Percentiles rank a stretch among this genome's conserved stretches.
These are phyloP conservation scores for Leucophora obtusa DNA, from an alignment of 2,888 invertebrate species.

Conservation along the genomic window DNA sequence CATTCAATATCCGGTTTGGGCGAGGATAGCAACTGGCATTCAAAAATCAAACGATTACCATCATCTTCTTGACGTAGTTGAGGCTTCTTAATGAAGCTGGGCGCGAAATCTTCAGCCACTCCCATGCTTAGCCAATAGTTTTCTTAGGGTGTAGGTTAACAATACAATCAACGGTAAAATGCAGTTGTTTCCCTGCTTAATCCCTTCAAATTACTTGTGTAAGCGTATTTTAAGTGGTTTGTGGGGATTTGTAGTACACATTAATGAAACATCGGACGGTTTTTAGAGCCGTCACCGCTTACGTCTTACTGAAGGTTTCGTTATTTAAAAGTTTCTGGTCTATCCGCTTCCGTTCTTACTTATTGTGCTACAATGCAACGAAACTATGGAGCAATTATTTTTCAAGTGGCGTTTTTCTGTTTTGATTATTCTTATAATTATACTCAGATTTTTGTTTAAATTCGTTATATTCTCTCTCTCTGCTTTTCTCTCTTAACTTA, in stretches of 20 bases:
- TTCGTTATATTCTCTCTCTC: conserved; percentile 11
- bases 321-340: background rate
- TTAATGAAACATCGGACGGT: conserved; percentile 48
- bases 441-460: background rate
- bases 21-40: conserved; percentile 91
- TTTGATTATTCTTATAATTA: conserved; percentile 25
- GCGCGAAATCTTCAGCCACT: conserved; percentile 92
- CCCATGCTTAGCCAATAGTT: conserved; percentile 71
- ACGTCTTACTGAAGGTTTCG: background rate
- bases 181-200: background rate
- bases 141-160: conserved; percentile 3
- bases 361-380: background rate
- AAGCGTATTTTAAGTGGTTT: conserved; percentile 6
- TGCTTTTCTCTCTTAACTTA: background rate
- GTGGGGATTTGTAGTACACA: conserved; percentile 35
- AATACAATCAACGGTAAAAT: conserved; percentile 4
- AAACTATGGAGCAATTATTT: conserved; percentile 3
- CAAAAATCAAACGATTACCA: conserved; percentile 95
- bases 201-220: conserved; percentile 24
- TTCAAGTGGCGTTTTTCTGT: background rate
- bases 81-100: conserved; percentile 99
- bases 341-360: background rate
- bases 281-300: conserved; percentile 21
- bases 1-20: conserved; percentile 95
- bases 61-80: conserved; percentile 97